These are phyloP conservation scores for Dicrurus megarhynchus DNA, from an alignment of 2,113 vertebrate genomes.

Conservation along the genomic window DNA sequence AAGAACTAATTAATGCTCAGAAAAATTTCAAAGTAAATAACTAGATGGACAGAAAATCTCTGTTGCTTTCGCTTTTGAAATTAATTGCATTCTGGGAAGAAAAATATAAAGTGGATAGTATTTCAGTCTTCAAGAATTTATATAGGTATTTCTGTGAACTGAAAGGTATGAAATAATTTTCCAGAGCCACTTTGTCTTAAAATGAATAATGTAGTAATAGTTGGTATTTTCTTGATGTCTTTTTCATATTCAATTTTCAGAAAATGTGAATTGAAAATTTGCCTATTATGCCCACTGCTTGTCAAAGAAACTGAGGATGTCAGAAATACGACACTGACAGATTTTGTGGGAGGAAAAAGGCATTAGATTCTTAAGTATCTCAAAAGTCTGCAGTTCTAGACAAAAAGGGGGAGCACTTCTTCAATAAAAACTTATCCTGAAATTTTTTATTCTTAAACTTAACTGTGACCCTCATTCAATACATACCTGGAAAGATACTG, in stretches of 20 bases:
- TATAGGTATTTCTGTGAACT: neutral
- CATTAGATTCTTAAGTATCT: neutral
- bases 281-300: neutral
- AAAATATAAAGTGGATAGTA: neutral
- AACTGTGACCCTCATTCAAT: neutral
- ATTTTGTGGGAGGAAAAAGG: neutral
- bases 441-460: neutral
- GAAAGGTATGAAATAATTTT: neutral
- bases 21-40: constrained; percentile 26
- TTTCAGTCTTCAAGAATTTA: neutral
- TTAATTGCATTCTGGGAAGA: neutral
- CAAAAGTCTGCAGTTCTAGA: neutral
- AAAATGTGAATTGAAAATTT: constrained; percentile 4
- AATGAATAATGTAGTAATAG: neutral
- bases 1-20: constrained; percentile 15
- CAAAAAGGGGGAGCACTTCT: neutral
- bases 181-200: neutral
- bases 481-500: neutral
- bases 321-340: neutral
- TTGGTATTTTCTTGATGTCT: neutral
- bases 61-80: neutral
- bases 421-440: neutral
- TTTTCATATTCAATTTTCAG: constrained; percentile 2
- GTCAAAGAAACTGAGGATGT: neutral
- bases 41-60: neutral